Evolutionary conservation across 2,113 vertebrate genomes (phyloP).

Genomic region (Suricata suricatta): DNA sequence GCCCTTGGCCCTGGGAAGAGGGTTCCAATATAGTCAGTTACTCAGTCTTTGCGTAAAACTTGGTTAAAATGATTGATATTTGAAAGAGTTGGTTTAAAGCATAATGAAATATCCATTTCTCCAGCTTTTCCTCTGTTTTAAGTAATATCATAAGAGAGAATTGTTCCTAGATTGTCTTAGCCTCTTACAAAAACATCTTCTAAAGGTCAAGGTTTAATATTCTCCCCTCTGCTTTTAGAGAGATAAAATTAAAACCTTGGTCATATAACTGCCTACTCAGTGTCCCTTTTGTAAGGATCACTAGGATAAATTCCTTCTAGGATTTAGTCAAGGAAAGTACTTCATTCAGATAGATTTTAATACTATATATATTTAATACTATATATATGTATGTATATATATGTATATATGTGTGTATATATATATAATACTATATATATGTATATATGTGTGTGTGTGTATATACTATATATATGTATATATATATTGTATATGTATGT

Average conservation of each 20-base stretch:
- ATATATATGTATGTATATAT: too few relatives aligned
- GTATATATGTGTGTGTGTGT: too few relatives aligned
- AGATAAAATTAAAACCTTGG: slow-evolving; percentile 37
- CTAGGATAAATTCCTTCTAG: slow-evolving; percentile 21
- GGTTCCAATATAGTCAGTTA: not conserved
- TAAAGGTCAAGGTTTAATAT: slow-evolving; percentile 39
- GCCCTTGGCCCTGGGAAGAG: not conserved
- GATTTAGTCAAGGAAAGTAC: not conserved
- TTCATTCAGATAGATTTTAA: slow-evolving; percentile 19
- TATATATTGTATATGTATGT: too few relatives aligned
- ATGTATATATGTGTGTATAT: too few relatives aligned
- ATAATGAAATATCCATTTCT: slow-evolving; percentile 43
- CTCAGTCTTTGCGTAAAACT: not conserved
- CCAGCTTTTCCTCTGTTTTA: not conserved
- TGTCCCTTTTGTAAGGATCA: slow-evolving; percentile 45
- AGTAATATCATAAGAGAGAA: not conserved
- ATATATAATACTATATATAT: too few relatives aligned
- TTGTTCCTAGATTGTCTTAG: not conserved
- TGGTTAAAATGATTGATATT: slow-evolving; percentile 39
- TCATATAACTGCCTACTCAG: not conserved
- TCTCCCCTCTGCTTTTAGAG: slow-evolving; percentile 1
- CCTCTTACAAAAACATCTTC: slow-evolving; percentile 7
- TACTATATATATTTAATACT: not conserved
- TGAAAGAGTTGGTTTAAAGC: slow-evolving; percentile 14
- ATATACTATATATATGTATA: too few relatives aligned